Evolutionary conservation across 2,113 vertebrate species (phyloP), one percentile per base, ranked within the genome.

Genomic region (Alethe diademata): DNA sequence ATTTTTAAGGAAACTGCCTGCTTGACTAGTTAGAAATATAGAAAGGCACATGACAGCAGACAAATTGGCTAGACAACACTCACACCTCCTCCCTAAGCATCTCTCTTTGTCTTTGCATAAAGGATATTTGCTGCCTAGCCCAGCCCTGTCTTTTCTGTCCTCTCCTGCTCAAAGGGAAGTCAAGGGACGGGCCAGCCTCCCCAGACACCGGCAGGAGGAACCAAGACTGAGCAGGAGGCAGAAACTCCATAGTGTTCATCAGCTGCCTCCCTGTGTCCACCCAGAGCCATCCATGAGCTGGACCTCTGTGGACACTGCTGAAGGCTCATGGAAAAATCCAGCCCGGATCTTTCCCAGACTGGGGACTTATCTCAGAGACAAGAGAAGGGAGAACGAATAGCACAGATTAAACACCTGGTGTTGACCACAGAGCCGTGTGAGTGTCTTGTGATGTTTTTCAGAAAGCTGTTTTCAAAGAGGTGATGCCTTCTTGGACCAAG

Each of bases 241-340:
- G 48, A 70, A 61, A 40, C 6, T 57, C 51, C 17, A 20, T 5
- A 6, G 33, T 12, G 9, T 36, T 50, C 23, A 13, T 15, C 28
- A 60, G 43, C 45, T 91, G 14, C 40, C 17, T 42, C 33, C 16
- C 25, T 56, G n/a, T 14, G 8, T 19, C 31, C 17, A 11, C 19
- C 24, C 36, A 42, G 18, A 9, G 2, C 14, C 17, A 56, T 70
- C 36, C 3, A 0, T 14, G 31, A 26, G 3, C 2, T 8, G 1
- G 33, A 72, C 38, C 19, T 45, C 43, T 45, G 43, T 19, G 18
- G 43, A 45, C 43, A 45, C 19, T 45, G 43, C 19, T 45, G 43
- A 45, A 45, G 43, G 19, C 43, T 45, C 19, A 6, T 45, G 43
- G 43, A 45, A 45, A 45, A 19, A 43, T 43, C 43, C 43, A 43